Base-by-base conservation (phyloP, 2,888 invertebrate species). In the Anthophora plumipes region DNA sequence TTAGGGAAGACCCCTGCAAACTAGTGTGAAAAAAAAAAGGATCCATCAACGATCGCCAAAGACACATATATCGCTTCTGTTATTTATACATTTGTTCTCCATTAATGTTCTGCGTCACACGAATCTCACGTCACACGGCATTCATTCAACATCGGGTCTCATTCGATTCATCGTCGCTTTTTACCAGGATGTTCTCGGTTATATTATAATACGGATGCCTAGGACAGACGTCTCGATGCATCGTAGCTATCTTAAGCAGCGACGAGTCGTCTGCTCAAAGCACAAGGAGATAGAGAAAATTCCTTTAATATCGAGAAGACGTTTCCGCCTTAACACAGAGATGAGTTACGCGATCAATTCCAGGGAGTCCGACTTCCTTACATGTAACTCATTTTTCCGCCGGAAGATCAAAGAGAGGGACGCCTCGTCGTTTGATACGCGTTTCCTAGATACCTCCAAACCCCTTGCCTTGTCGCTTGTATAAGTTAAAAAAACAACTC, bases 1-100 rank as follows among this genome's bases (percentile, higher is more conserved):
- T 43, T 70, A 81, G 81, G 82, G 81, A 82, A 73, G 77, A 82
- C 82, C 82, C 82, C 81, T 73, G 73, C 82, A 63, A n/a, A 74
- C 48, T 83, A 83, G 82, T 54, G 77, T 81, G 71, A 5, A 61
- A 82, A 83, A 81, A n/a, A 31, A 31, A 31, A 31, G 81, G 81
- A 83, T 83, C 82, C 82, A 83, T 83, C 74, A 70, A 81, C 82
- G 82, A 83, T 83, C 82, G 82, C 82, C 66, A 77, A 69, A 70
- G 31, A 81, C 81, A 82, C 80, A 69, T 77, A 69, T 77, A 31
- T 77, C 81, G 81, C 82, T 82, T 76, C 61, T 77, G 31, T 31
- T 31, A 80, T 60, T 71, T 79, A 69, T 67, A 72, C 57, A 66
- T 83, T 78, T 57, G 57, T 69, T 80, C 61, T 71, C 50, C 81